These are phyloP conservation scores for Champsocephalus gunnari DNA, from an alignment of 2,797 vertebrate species.

Conservation along the genomic window DNA sequence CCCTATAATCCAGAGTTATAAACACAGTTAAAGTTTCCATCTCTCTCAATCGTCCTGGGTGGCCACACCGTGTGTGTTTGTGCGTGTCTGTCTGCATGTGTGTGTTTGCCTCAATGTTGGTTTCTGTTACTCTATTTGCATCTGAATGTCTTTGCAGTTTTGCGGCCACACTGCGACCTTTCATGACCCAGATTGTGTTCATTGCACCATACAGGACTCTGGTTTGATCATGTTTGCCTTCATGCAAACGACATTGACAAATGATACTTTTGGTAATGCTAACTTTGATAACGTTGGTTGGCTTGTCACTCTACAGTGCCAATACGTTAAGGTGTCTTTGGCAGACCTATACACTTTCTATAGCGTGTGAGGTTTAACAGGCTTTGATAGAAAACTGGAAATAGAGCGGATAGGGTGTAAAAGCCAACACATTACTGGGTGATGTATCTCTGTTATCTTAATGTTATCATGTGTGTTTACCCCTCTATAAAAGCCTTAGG, in stretches of 20 bases:
- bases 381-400: constrained; percentile 22
- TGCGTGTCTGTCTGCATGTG: constrained; percentile 41
- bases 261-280: constrained; percentile 15
- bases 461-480: background rate
- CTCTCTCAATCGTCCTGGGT: constrained; percentile 78
- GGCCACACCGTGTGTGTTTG: constrained; percentile 69
- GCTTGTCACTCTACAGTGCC: background rate
- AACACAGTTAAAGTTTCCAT: constrained; percentile 84
- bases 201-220: constrained; percentile 25
- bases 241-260: constrained; percentile 12
- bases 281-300: constrained; percentile 2
- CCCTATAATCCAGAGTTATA: constrained; percentile 85
- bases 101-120: constrained; percentile 37
- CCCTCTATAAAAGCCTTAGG: constrained; percentile 6
- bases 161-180: constrained; percentile 40
- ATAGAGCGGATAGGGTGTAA: background rate
- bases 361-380: constrained; percentile 2
- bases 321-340: constrained; percentile 29
- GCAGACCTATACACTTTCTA: constrained; percentile 19
- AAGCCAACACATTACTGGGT: constrained; percentile 3
- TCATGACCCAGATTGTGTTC: constrained; percentile 41
- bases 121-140: constrained; percentile 48
- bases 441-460: constrained; percentile 12
- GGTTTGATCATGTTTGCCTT: constrained; percentile 7
- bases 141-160: constrained; percentile 25